Evolutionary conservation across 2,888 invertebrate genomes (phyloP).

Genomic region (Lasioglossum pauxillum): DNA sequence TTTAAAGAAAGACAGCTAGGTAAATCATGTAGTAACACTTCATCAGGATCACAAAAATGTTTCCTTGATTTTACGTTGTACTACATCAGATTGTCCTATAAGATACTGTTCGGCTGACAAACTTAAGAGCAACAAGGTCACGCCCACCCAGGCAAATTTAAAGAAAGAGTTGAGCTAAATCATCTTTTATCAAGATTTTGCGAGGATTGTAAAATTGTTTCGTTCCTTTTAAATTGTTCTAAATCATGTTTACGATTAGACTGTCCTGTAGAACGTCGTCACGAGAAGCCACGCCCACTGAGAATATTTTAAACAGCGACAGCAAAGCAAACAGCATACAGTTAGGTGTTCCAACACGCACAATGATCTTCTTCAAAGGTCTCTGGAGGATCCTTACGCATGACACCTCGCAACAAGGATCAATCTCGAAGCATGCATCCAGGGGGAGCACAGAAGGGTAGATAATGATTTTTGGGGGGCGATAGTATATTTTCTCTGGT

Average conservation of each 20-base stretch:
- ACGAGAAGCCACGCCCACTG: background rate
- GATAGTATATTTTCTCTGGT: background rate
- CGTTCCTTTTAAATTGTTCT: background rate
- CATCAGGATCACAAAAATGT: too few relatives aligned
- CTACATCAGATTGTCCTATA: too few relatives aligned
- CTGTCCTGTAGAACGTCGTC: background rate
- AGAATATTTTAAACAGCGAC: background rate
- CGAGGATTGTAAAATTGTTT: background rate
- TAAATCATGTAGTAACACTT: too few relatives aligned
- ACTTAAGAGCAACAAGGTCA: background rate
- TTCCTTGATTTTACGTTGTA: too few relatives aligned
- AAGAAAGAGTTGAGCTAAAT: background rate
- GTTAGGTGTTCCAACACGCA: background rate
- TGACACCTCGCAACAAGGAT: background rate
- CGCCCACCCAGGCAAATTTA: background rate
- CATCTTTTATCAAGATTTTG: background rate
- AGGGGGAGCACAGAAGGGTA: background rate
- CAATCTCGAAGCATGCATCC: background rate
- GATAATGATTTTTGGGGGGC: background rate
- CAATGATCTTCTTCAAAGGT: background rate
- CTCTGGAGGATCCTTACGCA: background rate
- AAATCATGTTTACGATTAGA: background rate
- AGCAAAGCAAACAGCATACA: background rate
- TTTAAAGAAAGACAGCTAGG: background rate
- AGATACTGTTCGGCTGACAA: background rate